Evolutionary conservation across 2,113 vertebrate species (phyloP), one percentile per base, ranked within the genome.

Genomic region (Microcebus lehilahytsara): DNA sequence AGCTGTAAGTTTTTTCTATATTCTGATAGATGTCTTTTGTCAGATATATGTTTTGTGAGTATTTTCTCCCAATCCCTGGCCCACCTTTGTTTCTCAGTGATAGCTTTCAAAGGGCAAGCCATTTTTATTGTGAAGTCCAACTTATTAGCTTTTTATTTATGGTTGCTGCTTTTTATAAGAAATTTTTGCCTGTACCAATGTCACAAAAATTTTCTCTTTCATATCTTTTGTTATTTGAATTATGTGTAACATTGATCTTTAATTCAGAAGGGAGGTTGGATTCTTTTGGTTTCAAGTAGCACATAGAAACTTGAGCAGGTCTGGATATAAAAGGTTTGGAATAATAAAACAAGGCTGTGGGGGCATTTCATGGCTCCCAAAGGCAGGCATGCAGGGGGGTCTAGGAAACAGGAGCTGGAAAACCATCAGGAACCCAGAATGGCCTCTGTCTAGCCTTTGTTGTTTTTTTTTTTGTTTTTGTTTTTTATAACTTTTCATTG

Each of bases 131-230:
- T 92, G 64, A 46, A 85, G 23, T 92, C 64, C 19, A 93, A 40
- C 42, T 83, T 87, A 32, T 6, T 87, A 86, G 53, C 22, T 78
- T 93, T 85, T 49, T 83, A 37, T 69, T 89, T 40, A 32, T 75
- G 46, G 17, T 83, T 91, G 88, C 42, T 93, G 86, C 80, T 93
- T 81, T 94, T 81, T 53, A 51, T 91, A 84, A 72, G 60, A 93
- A 93, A 95, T 86, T 16, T 78, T 94, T 58, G 34, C 62, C 85
- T 85, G 8, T 89, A 5, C 84, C 58, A 91, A 7, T 74, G 25
- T 84, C 69, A 87, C 32, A 77, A 85, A 56, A 40, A 46, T 88
- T 83, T 90, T 62, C 62, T 79, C 20, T 66, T 46, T 53, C 23
- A 12, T 75, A 22, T 34, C 32, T 12, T 72, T 85, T 91, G 62